Conservation (phyloP, 2,113 vertebrate species). For the Nettapus auritus region DNA sequence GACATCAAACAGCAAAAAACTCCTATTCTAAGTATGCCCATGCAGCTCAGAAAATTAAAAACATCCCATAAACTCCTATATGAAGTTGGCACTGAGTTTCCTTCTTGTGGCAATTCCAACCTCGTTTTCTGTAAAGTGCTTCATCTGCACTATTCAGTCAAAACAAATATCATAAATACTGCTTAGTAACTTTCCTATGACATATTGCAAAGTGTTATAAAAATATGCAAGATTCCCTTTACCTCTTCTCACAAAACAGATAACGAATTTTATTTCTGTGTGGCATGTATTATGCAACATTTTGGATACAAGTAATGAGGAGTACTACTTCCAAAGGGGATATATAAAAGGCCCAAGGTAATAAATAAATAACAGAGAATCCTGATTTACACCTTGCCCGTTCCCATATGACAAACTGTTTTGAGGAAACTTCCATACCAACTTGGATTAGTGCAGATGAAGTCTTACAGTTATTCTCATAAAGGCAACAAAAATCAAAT, state of each 20-base stretch:
- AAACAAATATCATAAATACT: background rate
- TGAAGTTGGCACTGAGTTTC: background rate
- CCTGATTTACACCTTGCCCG: background rate
- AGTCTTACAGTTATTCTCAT: background rate
- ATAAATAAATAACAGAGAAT: background rate
- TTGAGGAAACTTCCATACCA: background rate
- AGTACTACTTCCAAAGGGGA: background rate
- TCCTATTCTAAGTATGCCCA: background rate
- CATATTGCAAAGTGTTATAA: background rate
- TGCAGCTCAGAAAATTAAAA: background rate
- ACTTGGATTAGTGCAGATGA: background rate
- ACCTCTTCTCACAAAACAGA: background rate
- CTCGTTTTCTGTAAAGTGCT: background rate
- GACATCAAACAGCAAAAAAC: background rate
- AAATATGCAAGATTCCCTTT: background rate
- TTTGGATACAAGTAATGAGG: background rate
- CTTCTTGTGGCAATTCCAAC: background rate
- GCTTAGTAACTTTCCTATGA: background rate
- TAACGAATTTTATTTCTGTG: background rate
- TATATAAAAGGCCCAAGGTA: background rate
- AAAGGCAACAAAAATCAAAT: background rate
- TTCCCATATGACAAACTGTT: background rate
- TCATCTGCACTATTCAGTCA: background rate
- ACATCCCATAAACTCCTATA: background rate
- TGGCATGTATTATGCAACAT: background rate